Evolutionary conservation across 2,888 invertebrate genomes (phyloP), one percentile per base, ranked within the genome.

Genomic region (Notodonta dromedarius): DNA sequence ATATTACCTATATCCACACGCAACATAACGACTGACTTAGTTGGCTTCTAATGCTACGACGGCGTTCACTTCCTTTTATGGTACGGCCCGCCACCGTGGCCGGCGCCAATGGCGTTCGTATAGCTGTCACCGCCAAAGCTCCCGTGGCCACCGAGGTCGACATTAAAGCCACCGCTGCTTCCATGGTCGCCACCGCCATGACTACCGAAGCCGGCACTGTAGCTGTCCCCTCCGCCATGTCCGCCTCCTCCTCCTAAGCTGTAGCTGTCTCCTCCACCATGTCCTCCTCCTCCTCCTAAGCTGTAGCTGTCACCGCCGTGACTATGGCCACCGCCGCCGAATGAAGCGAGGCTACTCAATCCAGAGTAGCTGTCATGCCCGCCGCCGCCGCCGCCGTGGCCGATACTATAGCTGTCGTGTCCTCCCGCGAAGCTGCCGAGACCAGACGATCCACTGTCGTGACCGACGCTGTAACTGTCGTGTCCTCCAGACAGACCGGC

Each of bases 1-100:
- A 16, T 11, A 24, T 9, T 4, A 32, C 32, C 12, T 7, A 42
- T 12, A 44, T 44, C 24, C 44, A 56, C 56, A 12, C 13, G n/a
- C 35, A 8, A 52, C 24, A 52, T 4, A 4, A 8, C 39, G 56
- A 44, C 56, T 92, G 92, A 93, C 92, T 91, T 91, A 93, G 92
- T 86, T 78, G 79, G 79, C 65, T 83, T 77, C 61, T 73, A 67
- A 73, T 64, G 71, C 63, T 68, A 66, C 39, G 61, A 58, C 42
- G 58, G 62, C 58, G 58, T 71, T 83, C 73, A 85, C 70, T 87
- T 85, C 67, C 84, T 82, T 76, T 84, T 83, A 66, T 87, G 91
- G 71, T 93, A 93, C 2, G 92, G 93, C 0, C 94, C 94, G 14
- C 94, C 93, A 0, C 94, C 93, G 66, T 93, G 93, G 14, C 94